Conservation (phyloP, 2,888 invertebrate species). For the Acanthosepion pharaonis region DNA sequence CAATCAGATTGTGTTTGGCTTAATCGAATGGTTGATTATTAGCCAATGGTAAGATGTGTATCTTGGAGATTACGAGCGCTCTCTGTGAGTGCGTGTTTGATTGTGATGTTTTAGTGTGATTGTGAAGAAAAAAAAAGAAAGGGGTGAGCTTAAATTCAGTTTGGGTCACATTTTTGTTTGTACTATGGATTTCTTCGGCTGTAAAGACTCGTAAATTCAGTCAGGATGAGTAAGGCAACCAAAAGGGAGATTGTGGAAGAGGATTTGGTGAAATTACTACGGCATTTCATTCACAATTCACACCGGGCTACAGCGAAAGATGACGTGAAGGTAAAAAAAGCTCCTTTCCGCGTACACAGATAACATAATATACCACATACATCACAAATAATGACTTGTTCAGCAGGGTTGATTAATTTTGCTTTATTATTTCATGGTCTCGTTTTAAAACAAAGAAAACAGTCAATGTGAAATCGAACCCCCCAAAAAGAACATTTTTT, state of each 20-base stretch:
- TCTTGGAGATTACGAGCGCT: not conserved
- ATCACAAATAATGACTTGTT: too few species aligned
- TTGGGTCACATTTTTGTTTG: not conserved
- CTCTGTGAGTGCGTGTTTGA: not conserved
- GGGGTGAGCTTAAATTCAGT: not conserved
- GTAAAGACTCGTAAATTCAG: not conserved
- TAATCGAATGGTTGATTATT: not conserved
- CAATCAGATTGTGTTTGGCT: not conserved
- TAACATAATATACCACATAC: too few species aligned
- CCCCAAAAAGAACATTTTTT: too few species aligned
- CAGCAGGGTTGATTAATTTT: too few species aligned
- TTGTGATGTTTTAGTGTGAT: not conserved
- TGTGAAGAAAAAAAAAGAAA: not conserved
- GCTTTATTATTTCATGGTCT: too few species aligned
- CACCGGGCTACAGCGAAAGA: constrained; percentile 44
- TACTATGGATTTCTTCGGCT: not conserved
- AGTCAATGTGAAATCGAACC: too few species aligned
- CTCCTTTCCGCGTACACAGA: not conserved
- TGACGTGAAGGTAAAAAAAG: constrained; percentile 37
- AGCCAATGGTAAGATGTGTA: not conserved
- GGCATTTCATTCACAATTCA: constrained; percentile 40
- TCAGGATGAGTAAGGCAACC: not conserved
- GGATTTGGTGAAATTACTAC: constrained; percentile 38
- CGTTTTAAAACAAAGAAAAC: too few species aligned
- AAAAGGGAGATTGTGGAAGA: constrained; percentile 11